Conservation (phyloP, 2,797 vertebrate species). For the Allobates femoralis region DNA sequence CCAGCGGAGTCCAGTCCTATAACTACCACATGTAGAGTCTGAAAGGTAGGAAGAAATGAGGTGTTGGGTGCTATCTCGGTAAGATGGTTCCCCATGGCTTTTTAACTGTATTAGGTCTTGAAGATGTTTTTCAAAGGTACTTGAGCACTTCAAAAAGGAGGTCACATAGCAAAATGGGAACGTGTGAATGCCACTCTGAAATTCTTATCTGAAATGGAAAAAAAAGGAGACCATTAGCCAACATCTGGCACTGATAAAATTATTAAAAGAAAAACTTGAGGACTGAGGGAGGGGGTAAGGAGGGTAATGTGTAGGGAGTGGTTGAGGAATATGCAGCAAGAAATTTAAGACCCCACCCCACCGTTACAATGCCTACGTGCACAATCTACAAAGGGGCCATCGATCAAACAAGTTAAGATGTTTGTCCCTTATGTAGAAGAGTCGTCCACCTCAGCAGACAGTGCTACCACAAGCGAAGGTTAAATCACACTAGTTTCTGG, state of each 20-base stretch:
- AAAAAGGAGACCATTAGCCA: background rate
- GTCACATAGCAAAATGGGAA: constrained; percentile 46
- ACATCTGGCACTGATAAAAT: constrained; percentile 42
- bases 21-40: constrained; percentile 93
- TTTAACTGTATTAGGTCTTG: background rate
- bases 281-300: too few species aligned
- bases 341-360: background rate
- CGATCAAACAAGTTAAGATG: background rate
- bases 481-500: background rate
- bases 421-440: background rate
- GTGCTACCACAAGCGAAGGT: background rate
- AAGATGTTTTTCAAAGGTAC: constrained; percentile 1
- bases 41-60: constrained; percentile 85
- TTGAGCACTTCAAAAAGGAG: constrained; percentile 18
- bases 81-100: constrained; percentile 88
- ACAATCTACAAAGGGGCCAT: constrained; percentile 16
- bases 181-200: constrained; percentile 9
- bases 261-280: background rate
- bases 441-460: background rate
- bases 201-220: constrained; percentile 15
- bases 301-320: too few species aligned
- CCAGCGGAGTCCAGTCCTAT: constrained; percentile 93
- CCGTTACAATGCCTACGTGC: background rate
- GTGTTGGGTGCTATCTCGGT: constrained; percentile 84
- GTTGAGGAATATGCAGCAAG: background rate